phyloP scores from a whole-genome alignment of 2,888 invertebrate genomes.

The Invenusta paracnida region DNA sequence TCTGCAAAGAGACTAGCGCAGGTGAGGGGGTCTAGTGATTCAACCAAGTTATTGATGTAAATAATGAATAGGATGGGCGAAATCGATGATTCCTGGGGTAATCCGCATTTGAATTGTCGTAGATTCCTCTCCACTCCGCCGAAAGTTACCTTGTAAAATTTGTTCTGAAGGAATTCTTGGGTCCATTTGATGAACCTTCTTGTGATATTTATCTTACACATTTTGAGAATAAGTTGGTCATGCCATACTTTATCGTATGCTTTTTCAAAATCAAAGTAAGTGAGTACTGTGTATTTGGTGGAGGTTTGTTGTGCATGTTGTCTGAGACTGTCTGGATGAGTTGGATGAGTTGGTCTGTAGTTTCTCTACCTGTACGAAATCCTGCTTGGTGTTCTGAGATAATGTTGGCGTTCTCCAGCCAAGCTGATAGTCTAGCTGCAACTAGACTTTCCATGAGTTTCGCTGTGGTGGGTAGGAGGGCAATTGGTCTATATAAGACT shows the following conservation, averaged over 20 bases:
- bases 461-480: neutral
- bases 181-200: neutral
- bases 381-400: neutral
- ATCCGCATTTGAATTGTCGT: neutral
- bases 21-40: neutral
- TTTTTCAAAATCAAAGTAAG: neutral
- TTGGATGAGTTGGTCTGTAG: neutral
- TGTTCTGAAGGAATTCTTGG: neutral
- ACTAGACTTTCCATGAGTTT: neutral
- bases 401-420: neutral
- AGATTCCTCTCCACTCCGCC: neutral
- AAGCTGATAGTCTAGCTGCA: neutral
- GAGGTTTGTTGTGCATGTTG: neutral
- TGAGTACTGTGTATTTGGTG: neutral
- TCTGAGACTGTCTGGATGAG: neutral
- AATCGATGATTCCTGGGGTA: neutral
- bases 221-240: neutral
- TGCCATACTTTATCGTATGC: slow-evolving; percentile 6
- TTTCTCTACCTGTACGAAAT: neutral
- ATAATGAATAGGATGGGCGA: neutral
- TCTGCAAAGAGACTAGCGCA: neutral
- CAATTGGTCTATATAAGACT: neutral
- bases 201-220: neutral
- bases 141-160: neutral
- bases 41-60: neutral